phyloP scores from a whole-genome alignment of 2,888 invertebrate genomes.

The Hirudinaria manillensis region DNA sequence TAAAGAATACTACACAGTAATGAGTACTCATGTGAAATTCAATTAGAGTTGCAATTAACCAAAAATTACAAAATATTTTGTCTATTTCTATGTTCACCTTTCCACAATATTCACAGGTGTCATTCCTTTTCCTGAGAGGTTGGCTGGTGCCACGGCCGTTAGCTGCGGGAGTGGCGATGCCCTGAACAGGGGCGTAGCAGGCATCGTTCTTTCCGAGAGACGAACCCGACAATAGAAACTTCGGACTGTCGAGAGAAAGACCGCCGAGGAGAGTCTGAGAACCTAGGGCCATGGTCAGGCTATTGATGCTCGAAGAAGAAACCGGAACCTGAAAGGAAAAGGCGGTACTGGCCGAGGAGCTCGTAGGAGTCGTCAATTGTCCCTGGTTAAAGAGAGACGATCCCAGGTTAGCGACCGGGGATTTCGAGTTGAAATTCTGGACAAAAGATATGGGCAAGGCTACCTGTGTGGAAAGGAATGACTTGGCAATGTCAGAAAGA shows the following conservation, averaged over 20 bases:
- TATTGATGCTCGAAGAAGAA: neutral
- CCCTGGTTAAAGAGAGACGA: neutral
- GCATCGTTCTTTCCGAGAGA: neutral
- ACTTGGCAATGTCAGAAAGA: neutral
- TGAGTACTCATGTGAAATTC: no score
- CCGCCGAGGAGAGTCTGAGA: neutral
- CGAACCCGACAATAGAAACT: constrained; percentile 5
- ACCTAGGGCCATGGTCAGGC: constrained; percentile 3
- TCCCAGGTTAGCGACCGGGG: neutral
- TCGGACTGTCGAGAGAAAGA: neutral
- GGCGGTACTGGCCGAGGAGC: constrained; percentile 9
- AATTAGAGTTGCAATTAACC: no score
- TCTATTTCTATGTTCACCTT: constrained; percentile 42
- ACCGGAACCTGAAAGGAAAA: neutral
- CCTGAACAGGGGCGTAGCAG: neutral
- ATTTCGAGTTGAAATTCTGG: neutral
- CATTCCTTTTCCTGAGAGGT: constrained; percentile 45
- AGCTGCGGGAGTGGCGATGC: neutral
- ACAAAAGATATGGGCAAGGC: neutral
- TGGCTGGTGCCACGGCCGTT: neutral
- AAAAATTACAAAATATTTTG: no score
- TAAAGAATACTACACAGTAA: no score
- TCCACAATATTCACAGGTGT: constrained; percentile 58
- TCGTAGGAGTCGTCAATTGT: constrained; percentile 7
- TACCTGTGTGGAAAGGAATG: neutral